Evolutionary conservation across 2,888 invertebrate species (phyloP), one percentile per base, ranked within the genome.

Genomic region (Dioctria linearis): DNA sequence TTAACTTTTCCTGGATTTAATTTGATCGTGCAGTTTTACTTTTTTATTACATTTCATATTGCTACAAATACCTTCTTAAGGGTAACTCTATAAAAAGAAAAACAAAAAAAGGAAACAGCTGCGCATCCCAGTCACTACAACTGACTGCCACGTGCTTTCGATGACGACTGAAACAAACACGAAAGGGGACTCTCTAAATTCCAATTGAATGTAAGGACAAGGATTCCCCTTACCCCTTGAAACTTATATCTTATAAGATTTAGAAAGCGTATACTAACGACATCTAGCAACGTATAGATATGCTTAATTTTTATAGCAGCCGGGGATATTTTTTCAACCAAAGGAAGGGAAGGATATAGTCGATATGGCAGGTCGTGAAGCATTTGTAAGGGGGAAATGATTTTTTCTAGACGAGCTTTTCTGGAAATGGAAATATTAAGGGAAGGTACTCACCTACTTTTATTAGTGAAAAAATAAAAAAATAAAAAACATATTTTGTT

Each of bases 101-200:
- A 49, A 2, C 40, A 42, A 65, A 65, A 8, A 11, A 57, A 57
- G 3, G n/a, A 57, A 37, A 63, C 25, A 37, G 39, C 11, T 4
- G 40, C 42, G 40, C 65, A 5, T 65, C 42, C 40, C 39, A 65
- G 1, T 65, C 42, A 65, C 65, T 42, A 54, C 69, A n/a, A 51
- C 69, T 9, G 69, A 69, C 9, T 9, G 69, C 69, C 69, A 69
- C 69, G 69, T 69, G 69, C 69, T 39, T 37, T 69, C 69, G 40
- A 51, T 37, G 51, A 51, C 69, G 49, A 69, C 69, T 69, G 69
- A 69, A 69, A 5, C 25, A 5, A 49, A 54, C 25, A 25, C 1
- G 25, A 25, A 25, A 25, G 2, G 25, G 25, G 25, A 25, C 25
- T 25, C 25, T 25, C 25, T 25, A 25, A 25, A 25, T 25, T 25